These are phyloP conservation scores for Lamproptera curius DNA, from an alignment of 2,888 invertebrate genomes.

Conservation along the genomic window DNA sequence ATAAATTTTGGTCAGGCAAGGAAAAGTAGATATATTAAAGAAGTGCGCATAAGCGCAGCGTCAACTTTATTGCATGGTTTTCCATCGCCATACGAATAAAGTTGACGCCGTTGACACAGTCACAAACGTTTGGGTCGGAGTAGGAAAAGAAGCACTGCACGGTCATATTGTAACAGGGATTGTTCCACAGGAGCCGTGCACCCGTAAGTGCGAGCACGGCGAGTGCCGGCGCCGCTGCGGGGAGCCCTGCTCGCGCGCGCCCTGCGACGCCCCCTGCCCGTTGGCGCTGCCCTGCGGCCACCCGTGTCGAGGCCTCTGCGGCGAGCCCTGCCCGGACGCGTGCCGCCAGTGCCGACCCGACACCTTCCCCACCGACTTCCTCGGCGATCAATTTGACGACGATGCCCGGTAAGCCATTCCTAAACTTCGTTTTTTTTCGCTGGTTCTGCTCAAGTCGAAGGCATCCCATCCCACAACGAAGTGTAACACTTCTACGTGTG, in stretches of 20 bases:
- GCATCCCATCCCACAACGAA: no score
- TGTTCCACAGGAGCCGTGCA: constrained; percentile 60
- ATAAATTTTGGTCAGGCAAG: no score
- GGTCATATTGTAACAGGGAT: no score
- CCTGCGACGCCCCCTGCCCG: constrained; percentile 63
- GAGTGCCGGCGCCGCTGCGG: constrained; percentile 65
- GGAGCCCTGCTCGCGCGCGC: constrained; percentile 56
- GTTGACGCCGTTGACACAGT: no score
- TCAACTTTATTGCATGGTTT: no score
- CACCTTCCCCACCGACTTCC: constrained; percentile 57
- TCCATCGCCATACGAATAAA: no score
- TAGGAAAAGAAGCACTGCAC: no score
- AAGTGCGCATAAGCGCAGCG: no score
- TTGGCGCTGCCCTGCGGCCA: constrained; percentile 73
- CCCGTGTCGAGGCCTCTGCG: constrained; percentile 83
- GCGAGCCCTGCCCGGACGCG: constrained; percentile 81
- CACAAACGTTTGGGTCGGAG: not conserved
- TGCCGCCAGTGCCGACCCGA: constrained; percentile 79
- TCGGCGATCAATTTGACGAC: constrained; percentile 58
- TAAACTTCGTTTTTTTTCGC: no score
- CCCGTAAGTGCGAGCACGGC: constrained; percentile 65
- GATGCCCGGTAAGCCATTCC: constrained; percentile 58
- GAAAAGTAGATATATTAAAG: no score
- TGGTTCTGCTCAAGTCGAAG: no score
- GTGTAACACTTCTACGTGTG: no score